Evolutionary conservation across 1,140 invertebrate species (phyloP).

Genomic region (Luehdorfia chinensis): DNA sequence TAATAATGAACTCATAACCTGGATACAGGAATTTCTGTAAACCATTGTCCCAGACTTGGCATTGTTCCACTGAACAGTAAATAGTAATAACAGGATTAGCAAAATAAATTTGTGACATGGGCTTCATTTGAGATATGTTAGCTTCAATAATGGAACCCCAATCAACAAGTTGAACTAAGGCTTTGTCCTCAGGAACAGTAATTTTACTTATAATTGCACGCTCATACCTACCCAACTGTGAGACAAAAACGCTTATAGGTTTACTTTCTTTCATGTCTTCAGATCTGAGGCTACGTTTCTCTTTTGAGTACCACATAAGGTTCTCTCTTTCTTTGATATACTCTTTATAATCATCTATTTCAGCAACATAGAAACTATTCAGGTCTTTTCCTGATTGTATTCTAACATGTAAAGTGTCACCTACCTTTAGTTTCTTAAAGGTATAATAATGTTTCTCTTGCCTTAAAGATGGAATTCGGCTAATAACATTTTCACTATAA

Average conservation of each 20-base stretch:
- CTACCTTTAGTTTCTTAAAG: background rate
- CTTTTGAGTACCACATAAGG: background rate
- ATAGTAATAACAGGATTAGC: conserved; percentile 6
- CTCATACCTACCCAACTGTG: background rate
- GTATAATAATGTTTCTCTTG: conserved; percentile 10
- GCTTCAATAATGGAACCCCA: conserved; percentile 7
- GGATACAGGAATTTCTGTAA: conserved; percentile 4
- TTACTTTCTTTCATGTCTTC: conserved; percentile 14
- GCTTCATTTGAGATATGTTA: background rate
- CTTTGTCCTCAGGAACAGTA: conserved; percentile 1
- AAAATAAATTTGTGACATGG: background rate
- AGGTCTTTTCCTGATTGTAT: conserved; percentile 7
- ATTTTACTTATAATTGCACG: background rate
- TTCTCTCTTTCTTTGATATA: background rate
- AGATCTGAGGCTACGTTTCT: background rate
- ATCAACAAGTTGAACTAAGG: conserved; percentile 3
- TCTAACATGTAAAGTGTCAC: conserved; percentile 9
- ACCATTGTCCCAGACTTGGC: background rate
- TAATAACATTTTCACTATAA: conserved; percentile 8
- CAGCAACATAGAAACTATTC: conserved; percentile 6
- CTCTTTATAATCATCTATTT: conserved; percentile 6
- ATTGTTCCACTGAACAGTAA: conserved; percentile 10
- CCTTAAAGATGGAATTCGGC: background rate
- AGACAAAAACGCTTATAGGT: background rate
- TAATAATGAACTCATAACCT: conserved; percentile 7